Evolutionary conservation across 92 coral and sea anemone species (phyloP).

Genomic region (Paramuricea clavata): DNA sequence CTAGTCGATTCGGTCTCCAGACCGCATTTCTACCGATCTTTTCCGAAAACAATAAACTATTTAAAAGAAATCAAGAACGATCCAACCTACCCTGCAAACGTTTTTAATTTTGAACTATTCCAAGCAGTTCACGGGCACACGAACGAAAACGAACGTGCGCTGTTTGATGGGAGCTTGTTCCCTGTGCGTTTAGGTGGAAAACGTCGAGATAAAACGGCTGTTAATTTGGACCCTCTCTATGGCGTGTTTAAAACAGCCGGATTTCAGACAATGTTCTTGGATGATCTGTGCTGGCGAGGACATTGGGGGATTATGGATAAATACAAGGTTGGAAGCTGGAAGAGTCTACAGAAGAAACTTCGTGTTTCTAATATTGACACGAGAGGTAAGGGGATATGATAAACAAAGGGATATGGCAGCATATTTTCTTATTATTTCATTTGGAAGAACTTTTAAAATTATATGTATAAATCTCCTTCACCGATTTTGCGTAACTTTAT

Average conservation of each 20-base stretch:
- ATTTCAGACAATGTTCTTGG: conserved; percentile 86
- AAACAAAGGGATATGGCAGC: too few relatives aligned
- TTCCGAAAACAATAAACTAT: conserved; percentile 77
- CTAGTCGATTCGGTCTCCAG: conserved; percentile 86
- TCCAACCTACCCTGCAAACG: conserved; percentile 52
- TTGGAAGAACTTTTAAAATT: too few relatives aligned
- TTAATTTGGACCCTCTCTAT: conserved; percentile 61
- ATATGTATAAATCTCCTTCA: too few relatives aligned
- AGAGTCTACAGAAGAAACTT: conserved; percentile 57
- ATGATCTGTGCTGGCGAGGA: conserved; percentile 82
- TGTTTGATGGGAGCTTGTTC: conserved; percentile 70
- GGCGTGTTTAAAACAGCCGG: conserved; percentile 78
- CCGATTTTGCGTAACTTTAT: too few relatives aligned
- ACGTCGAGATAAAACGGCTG: neutral
- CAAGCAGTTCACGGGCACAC: conserved; percentile 73
- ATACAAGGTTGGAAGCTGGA: conserved; percentile 68
- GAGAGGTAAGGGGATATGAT: conserved; percentile 81
- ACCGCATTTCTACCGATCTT: conserved; percentile 91
- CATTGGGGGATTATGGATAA: conserved; percentile 75
- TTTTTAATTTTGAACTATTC: conserved; percentile 41
- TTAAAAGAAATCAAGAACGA: conserved; percentile 68
- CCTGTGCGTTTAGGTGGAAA: neutral
- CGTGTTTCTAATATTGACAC: conserved; percentile 59
- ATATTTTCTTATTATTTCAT: too few relatives aligned
- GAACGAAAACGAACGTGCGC: conserved; percentile 83